These are phyloP conservation scores for Actenoides hombroni DNA, from an alignment of 2,113 vertebrate genomes.

Conservation along the genomic window DNA sequence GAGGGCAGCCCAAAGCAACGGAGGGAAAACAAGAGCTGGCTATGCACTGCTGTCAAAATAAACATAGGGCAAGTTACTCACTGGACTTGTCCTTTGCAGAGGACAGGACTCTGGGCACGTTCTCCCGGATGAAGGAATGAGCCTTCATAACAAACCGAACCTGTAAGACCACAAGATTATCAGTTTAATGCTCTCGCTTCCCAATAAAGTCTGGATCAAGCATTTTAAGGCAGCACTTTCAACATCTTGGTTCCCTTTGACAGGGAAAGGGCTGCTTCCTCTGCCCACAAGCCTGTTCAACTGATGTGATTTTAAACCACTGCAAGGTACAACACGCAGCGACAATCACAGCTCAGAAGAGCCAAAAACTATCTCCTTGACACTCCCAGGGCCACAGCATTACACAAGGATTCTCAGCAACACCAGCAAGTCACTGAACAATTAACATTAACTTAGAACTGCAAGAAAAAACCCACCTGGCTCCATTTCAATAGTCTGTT, in stretches of 20 bases:
- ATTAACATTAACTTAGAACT: neutral
- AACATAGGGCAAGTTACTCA: conserved; percentile 61
- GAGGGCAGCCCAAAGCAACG: neutral
- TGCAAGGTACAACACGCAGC: neutral
- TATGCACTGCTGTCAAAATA: neutral
- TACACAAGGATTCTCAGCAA: neutral
- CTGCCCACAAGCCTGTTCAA: neutral
- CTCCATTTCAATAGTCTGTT: neutral
- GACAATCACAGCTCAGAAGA: neutral
- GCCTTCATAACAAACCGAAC: conserved; percentile 93
- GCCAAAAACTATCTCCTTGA: neutral
- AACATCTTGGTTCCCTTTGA: neutral
- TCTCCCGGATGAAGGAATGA: conserved; percentile 91
- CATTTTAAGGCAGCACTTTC: neutral
- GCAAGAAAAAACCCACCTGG: neutral
- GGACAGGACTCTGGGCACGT: conserved; percentile 81
- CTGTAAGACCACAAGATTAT: conserved; percentile 61
- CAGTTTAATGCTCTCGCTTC: neutral
- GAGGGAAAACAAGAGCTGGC: neutral
- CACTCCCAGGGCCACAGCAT: neutral
- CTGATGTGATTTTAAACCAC: neutral
- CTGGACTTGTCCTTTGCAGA: conserved; percentile 80
- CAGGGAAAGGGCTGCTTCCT: neutral
- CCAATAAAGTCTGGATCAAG: neutral
- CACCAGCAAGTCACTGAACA: neutral